Evolutionary conservation across 2,797 vertebrate species (phyloP).

Genomic region (Dipus sagitta): DNA sequence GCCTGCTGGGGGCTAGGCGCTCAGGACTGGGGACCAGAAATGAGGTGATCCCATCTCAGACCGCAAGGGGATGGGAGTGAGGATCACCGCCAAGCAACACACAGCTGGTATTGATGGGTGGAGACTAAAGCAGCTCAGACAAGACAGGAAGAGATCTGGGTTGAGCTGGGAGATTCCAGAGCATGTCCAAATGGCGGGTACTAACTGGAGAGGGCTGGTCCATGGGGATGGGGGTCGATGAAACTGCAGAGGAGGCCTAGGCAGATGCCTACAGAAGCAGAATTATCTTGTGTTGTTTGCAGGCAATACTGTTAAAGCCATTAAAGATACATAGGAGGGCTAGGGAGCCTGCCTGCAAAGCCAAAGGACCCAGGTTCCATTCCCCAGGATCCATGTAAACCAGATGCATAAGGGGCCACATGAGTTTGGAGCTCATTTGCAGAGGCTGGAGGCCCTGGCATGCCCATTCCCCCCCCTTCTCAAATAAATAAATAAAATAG

Average conservation of each 20-base stretch:
- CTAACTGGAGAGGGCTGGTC: not conserved
- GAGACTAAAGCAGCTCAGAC: too few species aligned
- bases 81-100: accelerated
- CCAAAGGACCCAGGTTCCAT: not conserved
- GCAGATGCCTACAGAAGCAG: not conserved
- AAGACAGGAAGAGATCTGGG: not conserved
- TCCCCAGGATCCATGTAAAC: too few species aligned
- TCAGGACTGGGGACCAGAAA: not conserved
- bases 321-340: not conserved
- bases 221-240: not conserved
- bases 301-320: not conserved
- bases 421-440: too few species aligned
- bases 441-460: too few species aligned
- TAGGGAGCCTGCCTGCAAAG: too few species aligned
- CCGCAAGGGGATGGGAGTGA: too few species aligned
- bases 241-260: not conserved
- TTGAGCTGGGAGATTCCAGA: not conserved
- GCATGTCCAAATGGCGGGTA: not conserved
- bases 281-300: not conserved
- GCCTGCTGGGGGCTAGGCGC: not conserved
- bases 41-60: not conserved
- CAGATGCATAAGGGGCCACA: too few species aligned
- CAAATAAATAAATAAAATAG: too few species aligned
- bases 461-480: too few species aligned
- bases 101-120: accelerated